These are phyloP conservation scores for Menidia beryllina DNA, from an alignment of 2,113 vertebrate genomes.

Conservation along the genomic window DNA sequence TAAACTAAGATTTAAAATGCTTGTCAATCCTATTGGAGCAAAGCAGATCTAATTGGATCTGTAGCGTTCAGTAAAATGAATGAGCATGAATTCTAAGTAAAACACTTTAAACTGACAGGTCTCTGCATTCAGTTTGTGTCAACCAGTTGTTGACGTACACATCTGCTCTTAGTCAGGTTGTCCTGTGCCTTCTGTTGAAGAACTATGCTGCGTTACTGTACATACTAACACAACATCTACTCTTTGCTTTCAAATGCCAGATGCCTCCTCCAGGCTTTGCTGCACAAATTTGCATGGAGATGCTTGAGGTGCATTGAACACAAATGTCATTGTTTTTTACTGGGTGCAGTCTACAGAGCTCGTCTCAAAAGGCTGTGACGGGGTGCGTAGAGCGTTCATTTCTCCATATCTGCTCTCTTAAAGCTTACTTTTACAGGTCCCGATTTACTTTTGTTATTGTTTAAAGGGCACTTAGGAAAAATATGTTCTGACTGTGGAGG, in stretches of 20 bases:
- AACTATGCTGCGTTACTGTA: slow-evolving; percentile 6
- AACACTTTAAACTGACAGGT: not conserved
- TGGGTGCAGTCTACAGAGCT: not conserved
- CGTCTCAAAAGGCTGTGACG: not conserved
- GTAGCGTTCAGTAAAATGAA: no score
- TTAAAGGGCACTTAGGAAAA: no score
- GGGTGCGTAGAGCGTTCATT: no score
- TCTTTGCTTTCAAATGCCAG: slow-evolving; percentile 17
- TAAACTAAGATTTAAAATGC: not conserved
- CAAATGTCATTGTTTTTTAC: slow-evolving; percentile 39
- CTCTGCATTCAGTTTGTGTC: not conserved
- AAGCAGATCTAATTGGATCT: not conserved
- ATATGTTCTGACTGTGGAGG: no score
- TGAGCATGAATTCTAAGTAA: not conserved
- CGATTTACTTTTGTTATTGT: no score
- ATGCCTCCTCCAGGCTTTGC: slow-evolving; percentile 19
- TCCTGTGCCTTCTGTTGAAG: not conserved
- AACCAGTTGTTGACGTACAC: not conserved
- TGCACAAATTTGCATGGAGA: slow-evolving; percentile 8
- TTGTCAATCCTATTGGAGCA: no score
- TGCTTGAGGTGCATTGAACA: slow-evolving; percentile 21
- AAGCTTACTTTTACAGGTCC: no score
- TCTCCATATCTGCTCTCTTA: not conserved
- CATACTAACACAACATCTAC: not conserved
- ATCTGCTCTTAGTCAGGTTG: slow-evolving; percentile 8